Percentiles rank a stretch among this genome's conserved stretches.
Evolutionary conservation across 1,140 invertebrate genomes (phyloP).

Genomic region (Eupristina koningsbergeri): DNA sequence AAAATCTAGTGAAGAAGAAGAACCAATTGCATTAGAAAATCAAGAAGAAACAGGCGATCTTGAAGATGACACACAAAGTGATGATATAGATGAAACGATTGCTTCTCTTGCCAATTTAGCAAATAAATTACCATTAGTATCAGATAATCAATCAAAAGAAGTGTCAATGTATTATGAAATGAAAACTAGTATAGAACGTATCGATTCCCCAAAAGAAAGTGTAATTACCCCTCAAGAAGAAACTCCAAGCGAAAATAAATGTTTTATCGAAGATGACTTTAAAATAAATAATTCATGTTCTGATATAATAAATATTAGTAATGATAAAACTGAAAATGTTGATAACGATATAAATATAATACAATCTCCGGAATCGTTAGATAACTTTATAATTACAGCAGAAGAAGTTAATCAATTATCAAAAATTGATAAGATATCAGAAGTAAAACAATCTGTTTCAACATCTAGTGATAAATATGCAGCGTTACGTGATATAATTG

Average conservation of each 20-base stretch:
- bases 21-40: slow-evolving; percentile 44
- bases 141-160: slow-evolving; percentile 52
- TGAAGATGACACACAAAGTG: slow-evolving; percentile 57
- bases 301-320: slow-evolving; percentile 7
- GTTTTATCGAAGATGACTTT: slow-evolving; percentile 21
- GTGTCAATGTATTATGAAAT: slow-evolving; percentile 47
- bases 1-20: slow-evolving; percentile 60
- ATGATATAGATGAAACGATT: slow-evolving; percentile 57
- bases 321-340: slow-evolving; percentile 46
- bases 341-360: slow-evolving; percentile 47
- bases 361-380: slow-evolving; percentile 39
- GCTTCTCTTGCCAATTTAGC: slow-evolving; percentile 62
- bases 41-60: slow-evolving; percentile 62
- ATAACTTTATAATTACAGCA: slow-evolving; percentile 45
- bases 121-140: slow-evolving; percentile 61
- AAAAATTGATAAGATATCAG: slow-evolving; percentile 56
- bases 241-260: slow-evolving; percentile 43
- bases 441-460: slow-evolving; percentile 63
- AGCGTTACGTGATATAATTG: slow-evolving; percentile 67
- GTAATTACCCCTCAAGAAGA: slow-evolving; percentile 31
- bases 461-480: slow-evolving; percentile 68
- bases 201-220: slow-evolving; percentile 42
- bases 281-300: slow-evolving; percentile 24
- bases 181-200: slow-evolving; percentile 42
- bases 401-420: slow-evolving; percentile 57